Evolutionary conservation across 2,797 vertebrate genomes (phyloP).

Genomic region (Falco biarmicus): DNA sequence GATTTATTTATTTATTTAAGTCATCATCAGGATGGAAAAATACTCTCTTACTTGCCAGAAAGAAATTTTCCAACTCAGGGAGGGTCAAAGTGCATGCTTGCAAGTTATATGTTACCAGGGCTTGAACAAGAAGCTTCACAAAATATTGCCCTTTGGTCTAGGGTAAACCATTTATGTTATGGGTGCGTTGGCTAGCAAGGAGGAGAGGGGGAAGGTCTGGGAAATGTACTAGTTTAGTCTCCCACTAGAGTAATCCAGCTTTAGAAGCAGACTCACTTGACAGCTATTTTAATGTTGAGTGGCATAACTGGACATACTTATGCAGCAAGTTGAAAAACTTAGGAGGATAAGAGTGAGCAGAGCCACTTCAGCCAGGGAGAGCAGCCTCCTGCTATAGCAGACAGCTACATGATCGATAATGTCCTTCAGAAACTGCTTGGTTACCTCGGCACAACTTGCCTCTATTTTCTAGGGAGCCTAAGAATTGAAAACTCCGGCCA

Average conservation of each 20-base stretch:
- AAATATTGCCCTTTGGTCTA: conserved; percentile 32
- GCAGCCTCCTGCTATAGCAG: background rate
- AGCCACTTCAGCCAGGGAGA: background rate
- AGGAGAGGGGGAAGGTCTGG: background rate
- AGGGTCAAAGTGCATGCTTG: conserved; percentile 26
- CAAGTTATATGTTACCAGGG: conserved; percentile 26
- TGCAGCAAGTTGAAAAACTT: background rate
- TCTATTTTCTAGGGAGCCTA: background rate
- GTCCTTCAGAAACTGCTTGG: background rate
- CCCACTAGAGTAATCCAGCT: background rate
- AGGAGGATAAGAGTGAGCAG: background rate
- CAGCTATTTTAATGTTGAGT: background rate
- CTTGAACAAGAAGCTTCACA: background rate
- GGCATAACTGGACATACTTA: background rate
- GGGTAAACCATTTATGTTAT: background rate
- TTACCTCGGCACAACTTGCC: background rate
- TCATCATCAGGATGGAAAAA: conserved; percentile 51
- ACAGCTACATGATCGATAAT: background rate
- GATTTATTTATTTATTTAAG: conserved; percentile 57
- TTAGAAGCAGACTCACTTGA: background rate
- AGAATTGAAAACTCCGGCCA: background rate
- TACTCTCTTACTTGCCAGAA: conserved; percentile 4
- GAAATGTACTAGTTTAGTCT: background rate
- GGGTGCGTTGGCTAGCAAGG: background rate
- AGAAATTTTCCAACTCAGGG: background rate